phyloP scores from a whole-genome alignment of 2,797 vertebrate species.

The Brotula barbata region DNA sequence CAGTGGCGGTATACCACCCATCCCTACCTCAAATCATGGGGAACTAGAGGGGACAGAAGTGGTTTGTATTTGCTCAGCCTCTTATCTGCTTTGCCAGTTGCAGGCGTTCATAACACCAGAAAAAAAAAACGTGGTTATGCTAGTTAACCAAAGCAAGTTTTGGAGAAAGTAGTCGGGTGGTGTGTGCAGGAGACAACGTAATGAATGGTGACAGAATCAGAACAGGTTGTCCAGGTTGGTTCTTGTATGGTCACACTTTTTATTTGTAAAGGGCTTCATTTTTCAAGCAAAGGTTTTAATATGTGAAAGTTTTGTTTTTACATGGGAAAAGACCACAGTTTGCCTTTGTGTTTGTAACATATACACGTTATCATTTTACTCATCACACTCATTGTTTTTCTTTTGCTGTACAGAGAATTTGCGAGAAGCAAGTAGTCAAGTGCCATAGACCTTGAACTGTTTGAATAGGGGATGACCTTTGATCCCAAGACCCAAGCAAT shows the following conservation, averaged over 20 bases:
- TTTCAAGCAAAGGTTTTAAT: slow-evolving; percentile 81
- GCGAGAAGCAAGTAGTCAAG: slow-evolving; percentile 82
- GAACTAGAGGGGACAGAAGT: slow-evolving; percentile 3
- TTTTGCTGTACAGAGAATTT: slow-evolving; percentile 60
- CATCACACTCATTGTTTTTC: slow-evolving; percentile 57
- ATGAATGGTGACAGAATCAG: slow-evolving; percentile 21
- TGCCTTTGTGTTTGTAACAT: slow-evolving; percentile 81
- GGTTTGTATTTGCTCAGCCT: slow-evolving; percentile 61
- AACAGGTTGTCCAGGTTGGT: slow-evolving; percentile 16
- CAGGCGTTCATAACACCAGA: background rate
- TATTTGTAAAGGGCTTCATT: slow-evolving; percentile 81
- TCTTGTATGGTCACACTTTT: slow-evolving; percentile 53
- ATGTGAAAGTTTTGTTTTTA: slow-evolving; percentile 71
- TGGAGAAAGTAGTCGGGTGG: slow-evolving; percentile 68
- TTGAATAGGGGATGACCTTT: slow-evolving; percentile 71
- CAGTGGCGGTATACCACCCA: too few species aligned
- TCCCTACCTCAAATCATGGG: too few species aligned
- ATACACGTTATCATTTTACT: slow-evolving; percentile 68
- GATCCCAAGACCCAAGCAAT: slow-evolving; percentile 84
- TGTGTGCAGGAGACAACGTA: slow-evolving; percentile 61
- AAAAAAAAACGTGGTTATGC: slow-evolving; percentile 68
- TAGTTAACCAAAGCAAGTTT: slow-evolving; percentile 84
- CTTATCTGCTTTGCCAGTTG: slow-evolving; percentile 17
- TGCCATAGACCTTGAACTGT: slow-evolving; percentile 96
- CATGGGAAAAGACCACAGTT: slow-evolving; percentile 72